Evolutionary conservation across 2,888 invertebrate genomes (phyloP).

Genomic region (Parascotia fuliginaria): DNA sequence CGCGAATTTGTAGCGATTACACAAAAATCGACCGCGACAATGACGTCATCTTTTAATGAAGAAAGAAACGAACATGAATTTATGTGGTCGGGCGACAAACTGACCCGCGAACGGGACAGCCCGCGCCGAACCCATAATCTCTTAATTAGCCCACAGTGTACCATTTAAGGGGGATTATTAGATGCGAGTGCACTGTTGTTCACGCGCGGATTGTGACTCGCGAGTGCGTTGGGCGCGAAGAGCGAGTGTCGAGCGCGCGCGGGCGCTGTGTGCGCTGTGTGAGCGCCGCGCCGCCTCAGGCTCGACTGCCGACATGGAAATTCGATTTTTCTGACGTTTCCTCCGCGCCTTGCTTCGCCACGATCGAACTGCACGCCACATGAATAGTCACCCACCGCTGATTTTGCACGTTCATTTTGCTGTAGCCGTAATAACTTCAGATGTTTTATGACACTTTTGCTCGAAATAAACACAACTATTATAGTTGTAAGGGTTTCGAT

Average conservation of each 20-base stretch:
- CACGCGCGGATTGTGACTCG: conserved; percentile 20
- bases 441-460: conserved; percentile 70
- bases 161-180: conserved; percentile 45
- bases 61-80: conserved; percentile 70
- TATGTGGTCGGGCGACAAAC: conserved; percentile 68
- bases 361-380: conserved; percentile 84
- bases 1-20: conserved; percentile 47
- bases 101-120: conserved; percentile 63
- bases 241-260: conserved; percentile 64
- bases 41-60: conserved; percentile 83
- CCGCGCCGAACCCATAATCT: conserved; percentile 74
- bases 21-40: conserved; percentile 65
- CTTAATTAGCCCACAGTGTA: conserved; percentile 70
- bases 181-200: conserved; percentile 51
- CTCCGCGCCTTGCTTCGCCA: conserved; percentile 81
- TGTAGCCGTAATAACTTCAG: conserved; percentile 58
- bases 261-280: conserved; percentile 75
- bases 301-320: conserved; percentile 84
- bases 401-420: conserved; percentile 79
- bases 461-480: conserved; percentile 57
- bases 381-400: conserved; percentile 70
- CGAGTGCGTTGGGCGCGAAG: conserved; percentile 47
- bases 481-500: conserved; percentile 52
- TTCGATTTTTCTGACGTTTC: conserved; percentile 86
- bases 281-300: conserved; percentile 81